Conservation (phyloP, 92 coral and sea anemone genomes). For the Phenganax stokvisi region DNA sequence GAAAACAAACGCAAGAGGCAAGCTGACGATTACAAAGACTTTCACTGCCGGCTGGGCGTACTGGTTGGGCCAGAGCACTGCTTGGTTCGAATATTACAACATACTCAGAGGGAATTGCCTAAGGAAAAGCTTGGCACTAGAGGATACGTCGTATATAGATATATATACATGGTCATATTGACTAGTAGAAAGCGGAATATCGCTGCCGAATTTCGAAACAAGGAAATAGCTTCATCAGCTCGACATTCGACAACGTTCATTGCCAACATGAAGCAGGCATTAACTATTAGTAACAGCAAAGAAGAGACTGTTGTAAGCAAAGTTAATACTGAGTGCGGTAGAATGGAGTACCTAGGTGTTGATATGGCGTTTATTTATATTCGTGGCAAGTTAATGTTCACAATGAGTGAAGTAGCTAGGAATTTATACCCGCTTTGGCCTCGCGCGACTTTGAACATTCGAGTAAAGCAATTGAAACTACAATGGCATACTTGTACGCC, state of each 20-base stretch:
- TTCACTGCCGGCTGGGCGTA: too few species aligned
- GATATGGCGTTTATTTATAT: conserved; percentile 34
- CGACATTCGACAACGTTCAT: neutral
- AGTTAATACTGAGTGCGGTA: conserved; percentile 12
- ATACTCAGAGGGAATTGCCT: neutral
- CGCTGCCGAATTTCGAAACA: neutral
- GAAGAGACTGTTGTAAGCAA: conserved; percentile 4
- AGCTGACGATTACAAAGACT: too few species aligned
- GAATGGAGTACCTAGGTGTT: conserved; percentile 28
- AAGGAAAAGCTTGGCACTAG: conserved; percentile 20
- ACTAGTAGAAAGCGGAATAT: too few species aligned
- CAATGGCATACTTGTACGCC: conserved; percentile 28
- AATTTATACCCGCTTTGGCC: conserved; percentile 37
- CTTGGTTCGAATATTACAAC: too few species aligned
- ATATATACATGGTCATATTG: neutral
- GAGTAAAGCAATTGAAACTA: conserved; percentile 28
- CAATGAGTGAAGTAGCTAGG: conserved; percentile 43
- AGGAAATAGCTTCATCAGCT: neutral
- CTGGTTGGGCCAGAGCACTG: too few species aligned
- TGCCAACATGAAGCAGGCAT: conserved; percentile 9
- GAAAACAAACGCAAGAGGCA: conserved; percentile 11
- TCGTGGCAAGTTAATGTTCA: conserved; percentile 39
- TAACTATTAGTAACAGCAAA: neutral
- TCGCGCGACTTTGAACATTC: conserved; percentile 21
- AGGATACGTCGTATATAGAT: conserved; percentile 4